Conservation (phyloP, 2,888 invertebrate genomes). For the Ennomos quercinarius region DNA sequence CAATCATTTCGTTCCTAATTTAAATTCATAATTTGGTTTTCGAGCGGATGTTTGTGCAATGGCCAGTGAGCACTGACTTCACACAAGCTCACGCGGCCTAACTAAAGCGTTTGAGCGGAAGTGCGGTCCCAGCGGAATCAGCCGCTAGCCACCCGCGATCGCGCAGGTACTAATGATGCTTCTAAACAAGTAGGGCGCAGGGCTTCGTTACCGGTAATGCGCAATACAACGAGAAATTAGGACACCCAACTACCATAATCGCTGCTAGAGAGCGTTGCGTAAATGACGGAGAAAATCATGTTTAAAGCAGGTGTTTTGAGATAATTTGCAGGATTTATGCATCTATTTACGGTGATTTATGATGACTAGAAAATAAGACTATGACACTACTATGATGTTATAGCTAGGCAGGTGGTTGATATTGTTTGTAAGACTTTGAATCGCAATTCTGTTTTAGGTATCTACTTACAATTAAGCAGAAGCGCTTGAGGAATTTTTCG, state of each 20-base stretch:
- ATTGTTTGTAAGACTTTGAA: background rate
- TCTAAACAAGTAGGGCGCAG: slow-evolving; percentile 57
- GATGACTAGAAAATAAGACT: slow-evolving; percentile 19
- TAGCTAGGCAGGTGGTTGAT: too few relatives aligned
- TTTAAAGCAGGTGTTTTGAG: slow-evolving; percentile 37
- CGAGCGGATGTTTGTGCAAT: slow-evolving; percentile 73
- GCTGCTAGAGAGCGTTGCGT: slow-evolving; percentile 46
- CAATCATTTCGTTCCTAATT: slow-evolving; percentile 51
- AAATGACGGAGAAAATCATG: slow-evolving; percentile 40
- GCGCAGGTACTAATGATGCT: slow-evolving; percentile 54
- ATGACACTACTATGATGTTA: background rate
- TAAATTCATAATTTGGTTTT: slow-evolving; percentile 57
- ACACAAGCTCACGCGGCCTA: slow-evolving; percentile 53
- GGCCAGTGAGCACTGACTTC: slow-evolving; percentile 41
- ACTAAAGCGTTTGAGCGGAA: slow-evolving; percentile 72
- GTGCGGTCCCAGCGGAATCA: slow-evolving; percentile 50
- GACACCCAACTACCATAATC: slow-evolving; percentile 47
- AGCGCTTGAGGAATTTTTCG: too few relatives aligned
- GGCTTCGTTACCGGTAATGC: slow-evolving; percentile 56
- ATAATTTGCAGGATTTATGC: slow-evolving; percentile 46
- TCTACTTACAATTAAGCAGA: too few relatives aligned
- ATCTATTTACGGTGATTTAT: slow-evolving; percentile 32
- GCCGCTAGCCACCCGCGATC: slow-evolving; percentile 18
- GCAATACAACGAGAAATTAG: slow-evolving; percentile 55
- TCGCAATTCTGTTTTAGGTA: background rate